Base-by-base conservation (phyloP, 2,113 vertebrate genomes). In the Egretta garzetta region DNA sequence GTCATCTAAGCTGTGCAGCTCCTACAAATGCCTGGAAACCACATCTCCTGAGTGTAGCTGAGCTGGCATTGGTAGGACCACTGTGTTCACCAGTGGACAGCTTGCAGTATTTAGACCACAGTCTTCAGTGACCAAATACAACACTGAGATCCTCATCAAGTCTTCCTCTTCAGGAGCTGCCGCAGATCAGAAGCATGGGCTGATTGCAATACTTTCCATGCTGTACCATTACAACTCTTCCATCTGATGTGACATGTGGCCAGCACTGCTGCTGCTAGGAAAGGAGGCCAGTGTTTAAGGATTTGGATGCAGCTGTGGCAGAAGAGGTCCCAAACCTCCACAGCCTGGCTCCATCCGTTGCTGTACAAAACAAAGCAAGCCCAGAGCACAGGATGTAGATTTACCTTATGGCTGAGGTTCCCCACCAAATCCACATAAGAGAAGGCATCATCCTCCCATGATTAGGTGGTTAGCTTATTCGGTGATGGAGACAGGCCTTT, bases 291-390 rank as follows among this genome's bases (percentile, higher is more conserved):
- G 35, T 15, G 33, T 56, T 43, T 8, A 41, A 60, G 45, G 50
- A 23, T 82, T 70, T 60, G 87, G 24, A 35, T 55, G 35, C 41
- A 37, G 19, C 28, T 45, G 28, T 0, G 0, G 64, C 49, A 79
- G 58, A 41, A 66, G 32, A 77, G n/a, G 27, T 60, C 43, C 17
- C 20, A 75, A 13, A 62, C 41, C 41, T 67, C 26, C 13, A 17
- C 20, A 56, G 2, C 22, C 32, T 56, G 24, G 33, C 35, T 83
- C 22, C 10, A 5, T 26, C 53, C 32, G 15, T 89, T 0, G 0
- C 53, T 56, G 35, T 12, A 49, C 8, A 11, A 10, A 8, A 6
- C 37, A 39, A 80, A 28, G 41, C 28, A 80, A 70, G 27, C 27
- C 26, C 24, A 41, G 52, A 79, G 59, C 52, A 63, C 32, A 22